Evolutionary conservation across 92 coral and sea anemone species (phyloP), one percentile per base, ranked within the genome.

Genomic region (Parazoanthus darwini): DNA sequence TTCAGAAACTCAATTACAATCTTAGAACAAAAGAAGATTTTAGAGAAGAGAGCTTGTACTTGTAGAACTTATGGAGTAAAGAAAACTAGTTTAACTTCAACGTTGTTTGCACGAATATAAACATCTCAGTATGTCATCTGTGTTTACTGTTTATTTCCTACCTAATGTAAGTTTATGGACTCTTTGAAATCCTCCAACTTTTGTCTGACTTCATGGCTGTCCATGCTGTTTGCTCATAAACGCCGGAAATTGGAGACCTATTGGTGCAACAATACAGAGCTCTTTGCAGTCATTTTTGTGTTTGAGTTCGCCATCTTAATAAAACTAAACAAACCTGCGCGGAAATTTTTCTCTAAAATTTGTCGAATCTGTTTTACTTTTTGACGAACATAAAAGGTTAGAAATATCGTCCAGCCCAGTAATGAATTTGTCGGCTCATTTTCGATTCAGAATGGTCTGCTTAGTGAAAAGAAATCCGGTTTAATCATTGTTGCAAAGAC

Each of bases 191-290:
- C 66, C 9, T 70, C 82, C 20, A 33, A 79, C 77, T 48, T 83
- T 83, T 83, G 87, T 83, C 87, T 83, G 43, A 56, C 78, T 68
- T 23, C 36, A 15, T 46, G 78, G 78, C 51, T 81, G 50, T 63
- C 82, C 73, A 20, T 63, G 73, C 85, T 81, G 85, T 81, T 81
- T 70, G 87, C 63, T 74, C 54, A 26, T 46, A 83, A 83, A 83
- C 87, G 87, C 87, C 87, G 87, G 87, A 83, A 83, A 71, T 83
- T 83, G 78, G 78, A 50, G 78, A 68, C 1, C 46, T 70, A 66
- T 82, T 82, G 87, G 71, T 67, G 74, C 77, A 83, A 68, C 87
- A 70, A 68, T 83, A 46, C 46, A 63, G 7, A 42, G 14, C 87
- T 46, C 37, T 54, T 43, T 71, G 78, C 42, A 70, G 66, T 66